Conservation (phyloP, 1,140 invertebrate genomes). For the Coelopa frigida region DNA sequence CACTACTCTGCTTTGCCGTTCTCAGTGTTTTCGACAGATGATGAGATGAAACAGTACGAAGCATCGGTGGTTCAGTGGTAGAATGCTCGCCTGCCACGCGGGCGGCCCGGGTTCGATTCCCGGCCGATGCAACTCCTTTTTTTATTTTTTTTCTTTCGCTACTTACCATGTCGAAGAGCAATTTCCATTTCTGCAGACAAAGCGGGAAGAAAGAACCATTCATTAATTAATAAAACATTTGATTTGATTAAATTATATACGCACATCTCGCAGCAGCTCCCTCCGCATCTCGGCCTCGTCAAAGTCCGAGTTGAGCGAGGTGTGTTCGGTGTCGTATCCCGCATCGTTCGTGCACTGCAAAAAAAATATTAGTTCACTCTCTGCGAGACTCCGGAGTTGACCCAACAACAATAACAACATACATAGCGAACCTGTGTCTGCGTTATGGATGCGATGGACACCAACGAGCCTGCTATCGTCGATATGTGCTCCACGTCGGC, state of each 20-base stretch:
- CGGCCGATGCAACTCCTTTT: slow-evolving; percentile 79
- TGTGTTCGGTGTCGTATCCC: slow-evolving; percentile 67
- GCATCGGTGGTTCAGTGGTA: slow-evolving; percentile 60
- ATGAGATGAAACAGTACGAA: no score
- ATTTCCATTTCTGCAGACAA: slow-evolving; percentile 72
- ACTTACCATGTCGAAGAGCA: slow-evolving; percentile 76
- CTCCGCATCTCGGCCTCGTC: slow-evolving; percentile 68
- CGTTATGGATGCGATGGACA: slow-evolving; percentile 54
- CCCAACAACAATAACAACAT: slow-evolving; percentile 9
- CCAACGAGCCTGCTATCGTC: slow-evolving; percentile 58
- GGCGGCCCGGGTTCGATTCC: slow-evolving; percentile 79
- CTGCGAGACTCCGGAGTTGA: background rate
- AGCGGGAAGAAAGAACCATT: slow-evolving; percentile 20
- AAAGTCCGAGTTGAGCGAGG: slow-evolving; percentile 65
- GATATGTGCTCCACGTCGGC: slow-evolving; percentile 50
- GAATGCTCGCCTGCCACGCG: slow-evolving; percentile 78
- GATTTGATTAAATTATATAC: slow-evolving; percentile 21
- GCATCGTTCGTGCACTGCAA: slow-evolving; percentile 49
- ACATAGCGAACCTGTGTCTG: slow-evolving; percentile 45
- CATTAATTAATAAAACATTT: background rate
- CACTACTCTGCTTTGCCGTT: no score
- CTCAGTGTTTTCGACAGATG: no score
- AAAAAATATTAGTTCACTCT: background rate
- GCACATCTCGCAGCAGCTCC: slow-evolving; percentile 69
- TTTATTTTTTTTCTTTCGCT: slow-evolving; percentile 4